Conservation (phyloP, 2,888 invertebrate genomes). For the Erebia palarica region DNA sequence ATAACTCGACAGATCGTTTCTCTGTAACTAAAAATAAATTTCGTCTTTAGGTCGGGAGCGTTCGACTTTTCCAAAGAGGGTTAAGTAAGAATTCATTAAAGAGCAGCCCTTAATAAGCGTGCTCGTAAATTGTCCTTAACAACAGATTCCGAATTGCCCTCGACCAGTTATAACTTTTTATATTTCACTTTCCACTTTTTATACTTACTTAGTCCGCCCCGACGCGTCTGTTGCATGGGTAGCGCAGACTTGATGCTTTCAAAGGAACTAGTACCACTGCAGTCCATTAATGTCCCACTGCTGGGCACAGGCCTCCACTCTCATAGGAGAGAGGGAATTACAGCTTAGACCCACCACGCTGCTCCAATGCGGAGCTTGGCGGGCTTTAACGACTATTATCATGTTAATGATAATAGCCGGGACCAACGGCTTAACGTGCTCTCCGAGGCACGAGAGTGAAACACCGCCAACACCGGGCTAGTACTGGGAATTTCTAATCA, state of each 20-base stretch:
- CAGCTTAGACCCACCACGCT: too few relatives aligned
- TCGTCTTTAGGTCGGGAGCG: background rate
- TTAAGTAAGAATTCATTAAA: slow-evolving; percentile 39
- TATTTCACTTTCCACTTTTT: slow-evolving; percentile 75
- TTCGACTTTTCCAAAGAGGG: slow-evolving; percentile 20
- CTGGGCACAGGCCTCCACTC: too few relatives aligned
- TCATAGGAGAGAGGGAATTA: too few relatives aligned
- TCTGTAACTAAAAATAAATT: background rate
- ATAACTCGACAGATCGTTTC: background rate
- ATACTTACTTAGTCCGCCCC: slow-evolving; percentile 46
- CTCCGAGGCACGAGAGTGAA: too few relatives aligned
- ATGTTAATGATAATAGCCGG: too few relatives aligned
- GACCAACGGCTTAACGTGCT: too few relatives aligned
- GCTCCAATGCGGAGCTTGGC: too few relatives aligned
- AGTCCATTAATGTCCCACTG: too few relatives aligned
- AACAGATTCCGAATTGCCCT: slow-evolving; percentile 62
- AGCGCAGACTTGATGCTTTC: slow-evolving; percentile 45
- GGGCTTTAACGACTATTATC: too few relatives aligned
- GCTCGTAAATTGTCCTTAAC: slow-evolving; percentile 70
- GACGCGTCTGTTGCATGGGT: slow-evolving; percentile 50
- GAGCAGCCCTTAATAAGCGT: slow-evolving; percentile 57
- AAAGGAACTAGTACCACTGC: too few relatives aligned
- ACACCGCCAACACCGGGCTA: too few relatives aligned
- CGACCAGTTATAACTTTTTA: slow-evolving; percentile 71
- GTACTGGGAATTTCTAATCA: too few relatives aligned